These are phyloP conservation scores for Tetrao urogallus DNA, from an alignment of 2,113 vertebrate genomes.

Conservation along the genomic window DNA sequence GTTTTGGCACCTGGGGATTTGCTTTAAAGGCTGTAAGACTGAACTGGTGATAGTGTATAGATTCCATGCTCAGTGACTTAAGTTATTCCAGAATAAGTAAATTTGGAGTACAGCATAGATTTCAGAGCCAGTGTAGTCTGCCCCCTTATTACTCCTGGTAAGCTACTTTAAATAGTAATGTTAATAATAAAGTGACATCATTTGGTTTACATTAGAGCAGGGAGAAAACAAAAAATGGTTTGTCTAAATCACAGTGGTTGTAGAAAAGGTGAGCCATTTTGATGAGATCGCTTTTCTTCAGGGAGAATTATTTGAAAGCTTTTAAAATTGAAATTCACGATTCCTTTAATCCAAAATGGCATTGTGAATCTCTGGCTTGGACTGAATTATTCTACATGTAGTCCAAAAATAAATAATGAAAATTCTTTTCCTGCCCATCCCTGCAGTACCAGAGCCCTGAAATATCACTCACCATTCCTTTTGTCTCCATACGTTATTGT, in stretches of 20 bases:
- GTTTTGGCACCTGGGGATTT: background rate
- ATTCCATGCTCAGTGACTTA: background rate
- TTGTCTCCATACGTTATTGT: accelerated
- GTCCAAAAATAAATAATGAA: background rate
- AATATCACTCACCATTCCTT: background rate
- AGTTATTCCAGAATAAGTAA: background rate
- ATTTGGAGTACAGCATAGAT: background rate
- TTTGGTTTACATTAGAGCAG: background rate
- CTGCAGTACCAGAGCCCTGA: background rate
- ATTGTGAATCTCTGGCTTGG: background rate
- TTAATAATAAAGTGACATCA: background rate
- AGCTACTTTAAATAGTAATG: background rate
- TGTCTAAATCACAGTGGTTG: background rate
- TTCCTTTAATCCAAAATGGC: background rate
- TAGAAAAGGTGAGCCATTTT: background rate
- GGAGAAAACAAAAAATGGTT: background rate
- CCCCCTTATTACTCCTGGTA: background rate
- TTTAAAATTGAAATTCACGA: background rate
- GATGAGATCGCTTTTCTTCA: background rate
- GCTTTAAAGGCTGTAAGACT: background rate
- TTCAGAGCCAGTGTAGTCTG: background rate
- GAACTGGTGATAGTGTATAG: background rate
- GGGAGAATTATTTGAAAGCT: background rate
- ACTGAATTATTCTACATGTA: background rate
- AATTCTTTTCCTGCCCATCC: background rate